A percentile compares a stretch with the other conserved stretches of the same genome.
phyloP scores from a whole-genome alignment of 2,888 invertebrate species.

The Acrobasis consociella region DNA sequence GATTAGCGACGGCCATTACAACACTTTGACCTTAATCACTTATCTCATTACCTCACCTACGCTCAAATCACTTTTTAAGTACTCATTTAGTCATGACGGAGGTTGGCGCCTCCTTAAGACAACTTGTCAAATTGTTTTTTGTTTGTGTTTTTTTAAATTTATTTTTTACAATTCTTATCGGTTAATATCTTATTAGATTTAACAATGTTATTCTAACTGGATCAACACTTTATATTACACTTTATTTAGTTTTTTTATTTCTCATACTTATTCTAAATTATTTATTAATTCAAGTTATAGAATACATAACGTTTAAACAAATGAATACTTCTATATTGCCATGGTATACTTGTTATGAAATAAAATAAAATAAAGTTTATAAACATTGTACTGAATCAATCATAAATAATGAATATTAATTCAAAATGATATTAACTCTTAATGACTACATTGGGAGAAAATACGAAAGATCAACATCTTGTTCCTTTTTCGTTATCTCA shows the following conservation, averaged over 20 bases:
- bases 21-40: conserved; percentile 53
- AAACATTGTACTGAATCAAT: too few relatives aligned
- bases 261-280: too few relatives aligned
- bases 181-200: background rate
- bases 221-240: background rate
- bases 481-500: background rate
- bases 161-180: too few relatives aligned
- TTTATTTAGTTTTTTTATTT: too few relatives aligned
- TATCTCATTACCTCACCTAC: conserved; percentile 43
- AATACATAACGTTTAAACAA: too few relatives aligned
- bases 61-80: conserved; percentile 22
- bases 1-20: conserved; percentile 41
- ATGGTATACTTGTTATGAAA: too few relatives aligned
- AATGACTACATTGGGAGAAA: background rate
- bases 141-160: background rate
- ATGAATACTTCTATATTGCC: too few relatives aligned
- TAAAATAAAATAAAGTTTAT: too few relatives aligned
- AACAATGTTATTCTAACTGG: background rate
- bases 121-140: background rate
- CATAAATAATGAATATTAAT: background rate
- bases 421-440: background rate
- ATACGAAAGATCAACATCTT: conserved; percentile 1
- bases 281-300: too few relatives aligned
- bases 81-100: background rate
- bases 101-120: background rate